Percentiles rank a stretch among this genome's conserved stretches.
Evolutionary conservation across 2,888 invertebrate species (phyloP).

Genomic region (Galeruca laticollis): DNA sequence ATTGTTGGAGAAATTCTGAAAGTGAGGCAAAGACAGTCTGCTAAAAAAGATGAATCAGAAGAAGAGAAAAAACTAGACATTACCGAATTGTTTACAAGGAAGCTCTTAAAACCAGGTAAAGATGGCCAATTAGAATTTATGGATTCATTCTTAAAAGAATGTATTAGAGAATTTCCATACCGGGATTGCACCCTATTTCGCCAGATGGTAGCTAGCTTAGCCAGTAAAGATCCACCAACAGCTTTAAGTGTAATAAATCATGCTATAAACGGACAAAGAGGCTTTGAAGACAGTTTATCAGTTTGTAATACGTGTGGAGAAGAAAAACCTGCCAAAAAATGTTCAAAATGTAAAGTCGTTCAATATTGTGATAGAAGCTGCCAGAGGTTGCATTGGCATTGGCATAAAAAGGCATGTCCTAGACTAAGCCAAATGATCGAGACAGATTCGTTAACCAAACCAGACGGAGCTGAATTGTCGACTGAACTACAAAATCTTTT

Average conservation of each 20-base stretch:
- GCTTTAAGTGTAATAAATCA: conserved; percentile 81
- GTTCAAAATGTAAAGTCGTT: conserved; percentile 93
- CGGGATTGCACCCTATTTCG: conserved; percentile 91
- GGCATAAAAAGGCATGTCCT: conserved; percentile 88
- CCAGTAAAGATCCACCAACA: conserved; percentile 79
- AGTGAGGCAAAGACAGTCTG: conserved; percentile 76
- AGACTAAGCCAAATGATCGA: conserved; percentile 67
- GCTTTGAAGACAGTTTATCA: conserved; percentile 76
- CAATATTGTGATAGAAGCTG: conserved; percentile 96
- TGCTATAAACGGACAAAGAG: conserved; percentile 90
- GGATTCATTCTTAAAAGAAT: conserved; percentile 84
- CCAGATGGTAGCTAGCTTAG: conserved; percentile 84
- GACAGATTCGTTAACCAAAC: conserved; percentile 41
- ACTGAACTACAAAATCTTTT: conserved; percentile 59
- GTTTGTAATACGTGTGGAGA: conserved; percentile 90
- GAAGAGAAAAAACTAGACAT: conserved; percentile 75
- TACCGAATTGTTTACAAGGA: conserved; percentile 81
- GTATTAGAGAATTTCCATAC: conserved; percentile 90
- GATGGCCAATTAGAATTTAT: conserved; percentile 74
- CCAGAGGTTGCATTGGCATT: conserved; percentile 93
- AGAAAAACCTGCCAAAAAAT: conserved; percentile 91
- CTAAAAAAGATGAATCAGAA: conserved; percentile 58
- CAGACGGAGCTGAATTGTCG: conserved; percentile 56
- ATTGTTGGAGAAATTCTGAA: conserved; percentile 80
- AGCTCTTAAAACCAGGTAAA: conserved; percentile 81